phyloP scores from a whole-genome alignment of 2,888 invertebrate species.

The Acholoe squamosa region DNA sequence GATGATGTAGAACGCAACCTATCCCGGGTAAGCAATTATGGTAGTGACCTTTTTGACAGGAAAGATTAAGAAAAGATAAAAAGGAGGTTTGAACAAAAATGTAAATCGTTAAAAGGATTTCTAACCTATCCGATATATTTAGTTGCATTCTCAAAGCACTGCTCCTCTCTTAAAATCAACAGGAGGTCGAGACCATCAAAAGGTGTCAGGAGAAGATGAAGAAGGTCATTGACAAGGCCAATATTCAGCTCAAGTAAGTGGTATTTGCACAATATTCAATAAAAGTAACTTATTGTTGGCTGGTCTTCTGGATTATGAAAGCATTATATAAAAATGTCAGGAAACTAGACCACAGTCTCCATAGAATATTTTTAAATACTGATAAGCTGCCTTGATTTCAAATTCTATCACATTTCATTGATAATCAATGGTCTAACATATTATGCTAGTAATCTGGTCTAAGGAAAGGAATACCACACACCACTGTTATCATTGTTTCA shows the following conservation, averaged over 20 bases:
- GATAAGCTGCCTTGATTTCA: too few species aligned
- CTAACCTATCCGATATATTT: neutral
- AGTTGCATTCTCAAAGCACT: too few species aligned
- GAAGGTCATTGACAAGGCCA: conserved; percentile 87
- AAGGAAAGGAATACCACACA: too few species aligned
- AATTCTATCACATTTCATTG: too few species aligned
- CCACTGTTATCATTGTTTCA: conserved; percentile 67
- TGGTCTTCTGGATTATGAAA: neutral
- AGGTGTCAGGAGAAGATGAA: conserved; percentile 91
- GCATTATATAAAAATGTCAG: too few species aligned
- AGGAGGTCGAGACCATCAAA: conserved; percentile 91
- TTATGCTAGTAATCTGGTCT: too few species aligned
- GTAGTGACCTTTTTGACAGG: neutral
- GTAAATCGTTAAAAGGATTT: neutral
- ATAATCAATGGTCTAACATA: too few species aligned
- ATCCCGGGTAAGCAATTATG: conserved; percentile 84
- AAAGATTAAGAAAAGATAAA: neutral
- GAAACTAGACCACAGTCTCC: too few species aligned
- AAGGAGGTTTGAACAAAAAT: neutral
- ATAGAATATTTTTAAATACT: too few species aligned
- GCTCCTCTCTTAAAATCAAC: neutral
- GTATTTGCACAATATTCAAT: neutral
- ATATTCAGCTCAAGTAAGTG: conserved; percentile 84
- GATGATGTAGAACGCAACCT: conserved; percentile 94
- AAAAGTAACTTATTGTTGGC: neutral